These are phyloP conservation scores for Drosophila simulans DNA, from an alignment of 1,140 invertebrate species.

Conservation along the genomic window DNA sequence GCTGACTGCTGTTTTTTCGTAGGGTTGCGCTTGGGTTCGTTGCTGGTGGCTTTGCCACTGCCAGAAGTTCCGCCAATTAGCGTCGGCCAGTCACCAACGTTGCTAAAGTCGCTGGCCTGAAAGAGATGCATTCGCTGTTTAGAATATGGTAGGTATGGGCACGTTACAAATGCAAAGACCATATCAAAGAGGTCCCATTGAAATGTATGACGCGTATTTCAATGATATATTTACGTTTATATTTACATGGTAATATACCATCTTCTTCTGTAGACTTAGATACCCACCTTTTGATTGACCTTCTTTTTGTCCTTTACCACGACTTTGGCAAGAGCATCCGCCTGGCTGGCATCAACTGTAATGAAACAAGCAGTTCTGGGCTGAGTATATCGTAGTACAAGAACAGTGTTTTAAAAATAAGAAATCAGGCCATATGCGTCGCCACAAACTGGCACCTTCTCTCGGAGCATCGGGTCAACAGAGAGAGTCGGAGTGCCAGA, in stretches of 20 bases:
- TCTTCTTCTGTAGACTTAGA: not conserved
- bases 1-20: slow-evolving; percentile 67
- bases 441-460: slow-evolving; percentile 37
- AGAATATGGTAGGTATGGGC: no score
- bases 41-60: slow-evolving; percentile 79
- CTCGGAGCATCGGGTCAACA: slow-evolving; percentile 29
- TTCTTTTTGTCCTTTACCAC: slow-evolving; percentile 87
- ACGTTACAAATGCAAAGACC: not conserved
- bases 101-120: slow-evolving; percentile 89
- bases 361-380: slow-evolving; percentile 13
- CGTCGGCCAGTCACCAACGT: slow-evolving; percentile 92
- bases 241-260: not conserved
- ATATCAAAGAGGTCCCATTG: no score
- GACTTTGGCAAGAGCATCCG: slow-evolving; percentile 85
- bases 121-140: slow-evolving; percentile 52
- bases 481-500: not conserved
- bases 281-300: slow-evolving; percentile 87
- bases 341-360: slow-evolving; percentile 60
- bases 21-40: slow-evolving; percentile 77
- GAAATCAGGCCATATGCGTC: slow-evolving; percentile 57
- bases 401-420: slow-evolving; percentile 48
- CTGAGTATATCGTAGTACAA: slow-evolving; percentile 17
- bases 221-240: no score
- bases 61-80: slow-evolving; percentile 84
- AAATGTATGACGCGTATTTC: no score